Evolutionary conservation across 2,113 vertebrate genomes (phyloP).

Genomic region (Crotophaga sulcirostris): DNA sequence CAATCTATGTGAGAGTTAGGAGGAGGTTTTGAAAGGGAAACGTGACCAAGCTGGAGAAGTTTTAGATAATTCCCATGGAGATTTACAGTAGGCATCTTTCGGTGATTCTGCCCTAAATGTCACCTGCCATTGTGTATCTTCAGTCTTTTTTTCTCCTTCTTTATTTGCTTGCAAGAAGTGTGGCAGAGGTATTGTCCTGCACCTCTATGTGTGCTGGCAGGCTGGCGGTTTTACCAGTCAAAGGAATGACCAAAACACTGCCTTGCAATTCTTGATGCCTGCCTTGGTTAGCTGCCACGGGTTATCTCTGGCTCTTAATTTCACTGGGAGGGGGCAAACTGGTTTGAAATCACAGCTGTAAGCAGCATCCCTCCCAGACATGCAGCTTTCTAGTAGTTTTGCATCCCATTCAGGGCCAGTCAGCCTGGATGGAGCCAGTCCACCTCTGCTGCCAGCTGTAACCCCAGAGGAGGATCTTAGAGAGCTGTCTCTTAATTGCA

Average conservation of each 20-base stretch:
- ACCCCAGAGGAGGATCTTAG: neutral
- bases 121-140: neutral
- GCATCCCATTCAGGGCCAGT: neutral
- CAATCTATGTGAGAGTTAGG: neutral
- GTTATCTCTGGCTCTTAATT: neutral
- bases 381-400: neutral
- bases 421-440: neutral
- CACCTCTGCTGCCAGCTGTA: neutral
- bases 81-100: neutral
- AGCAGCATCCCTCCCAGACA: neutral
- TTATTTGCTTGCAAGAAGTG: neutral
- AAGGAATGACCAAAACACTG: neutral
- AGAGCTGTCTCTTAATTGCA: neutral
- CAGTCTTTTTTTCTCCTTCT: neutral
- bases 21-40: neutral
- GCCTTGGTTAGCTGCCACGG: neutral
- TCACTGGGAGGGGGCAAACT: neutral
- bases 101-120: neutral
- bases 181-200: rapidly evolving
- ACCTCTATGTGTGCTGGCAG: neutral
- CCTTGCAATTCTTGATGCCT: neutral
- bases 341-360: neutral
- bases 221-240: neutral
- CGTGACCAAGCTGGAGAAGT: neutral
- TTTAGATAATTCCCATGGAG: neutral